Percentiles rank a stretch among this genome's conserved stretches.
phyloP scores from a whole-genome alignment of 2,888 invertebrate genomes.

The Euspilapteryx auroguttella region DNA sequence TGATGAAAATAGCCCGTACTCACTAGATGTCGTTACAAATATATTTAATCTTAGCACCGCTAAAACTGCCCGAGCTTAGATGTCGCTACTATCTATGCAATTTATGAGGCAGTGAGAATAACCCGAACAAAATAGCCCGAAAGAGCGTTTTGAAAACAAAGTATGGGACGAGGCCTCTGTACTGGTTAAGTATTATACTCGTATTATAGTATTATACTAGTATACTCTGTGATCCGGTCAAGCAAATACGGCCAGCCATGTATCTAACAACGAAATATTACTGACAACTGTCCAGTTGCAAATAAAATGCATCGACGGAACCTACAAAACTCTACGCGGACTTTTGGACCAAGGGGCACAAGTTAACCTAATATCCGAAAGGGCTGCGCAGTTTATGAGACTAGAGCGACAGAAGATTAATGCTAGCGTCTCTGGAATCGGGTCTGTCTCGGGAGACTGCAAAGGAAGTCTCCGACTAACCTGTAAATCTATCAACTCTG shows the following conservation, averaged over 20 bases:
- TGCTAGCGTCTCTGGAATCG: neutral
- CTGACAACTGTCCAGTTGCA: conserved; percentile 7
- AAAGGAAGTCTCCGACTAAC: neutral
- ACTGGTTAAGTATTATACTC: no score
- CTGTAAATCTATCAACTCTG: conserved; percentile 1
- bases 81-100: no score
- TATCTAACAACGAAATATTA: conserved; percentile 1
- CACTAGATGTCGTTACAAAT: no score
- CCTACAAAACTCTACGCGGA: conserved; percentile 6
- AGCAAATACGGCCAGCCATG: conserved; percentile 2
- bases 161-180: no score
- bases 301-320: conserved; percentile 6
- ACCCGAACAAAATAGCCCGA: no score
- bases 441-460: neutral
- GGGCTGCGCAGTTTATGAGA: conserved; percentile 7
- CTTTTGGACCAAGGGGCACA: conserved; percentile 10
- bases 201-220: no score
- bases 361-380: conserved; percentile 8
- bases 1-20: no score
- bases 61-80: no score
- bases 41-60: no score
- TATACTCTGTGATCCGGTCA: no score
- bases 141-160: no score
- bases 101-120: no score
- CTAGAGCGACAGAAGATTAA: conserved; percentile 1